phyloP scores from a whole-genome alignment of 2,113 vertebrate species.

The Sclerurus mexicanus region DNA sequence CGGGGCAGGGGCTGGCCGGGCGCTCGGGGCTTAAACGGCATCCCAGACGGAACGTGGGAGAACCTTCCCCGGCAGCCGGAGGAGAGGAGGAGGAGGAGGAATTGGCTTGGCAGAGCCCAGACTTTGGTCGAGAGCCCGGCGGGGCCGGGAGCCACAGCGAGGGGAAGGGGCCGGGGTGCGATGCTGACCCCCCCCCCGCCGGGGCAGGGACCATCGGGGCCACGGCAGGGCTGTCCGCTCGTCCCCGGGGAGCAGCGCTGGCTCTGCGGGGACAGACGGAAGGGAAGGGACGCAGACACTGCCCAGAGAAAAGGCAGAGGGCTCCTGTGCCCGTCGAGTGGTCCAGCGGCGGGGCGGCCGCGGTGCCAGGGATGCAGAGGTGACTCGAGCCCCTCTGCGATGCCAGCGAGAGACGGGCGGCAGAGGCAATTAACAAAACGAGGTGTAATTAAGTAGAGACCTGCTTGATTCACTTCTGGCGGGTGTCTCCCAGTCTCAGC shows the following conservation, averaged over 20 bases:
- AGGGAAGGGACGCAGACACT: rapidly evolving
- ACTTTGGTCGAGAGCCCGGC: rapidly evolving
- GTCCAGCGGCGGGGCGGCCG: too few relatives aligned
- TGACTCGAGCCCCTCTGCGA: not conserved
- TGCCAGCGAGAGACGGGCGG: not conserved
- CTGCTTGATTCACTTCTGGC: not conserved
- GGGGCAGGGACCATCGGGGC: not conserved
- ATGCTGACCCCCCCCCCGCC: not conserved
- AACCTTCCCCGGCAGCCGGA: not conserved
- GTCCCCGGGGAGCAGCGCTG: not conserved
- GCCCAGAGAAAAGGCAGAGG: not conserved
- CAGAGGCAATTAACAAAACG: not conserved
- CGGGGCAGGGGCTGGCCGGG: not conserved
- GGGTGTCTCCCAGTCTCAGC: not conserved
- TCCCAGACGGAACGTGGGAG: not conserved
- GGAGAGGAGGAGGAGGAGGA: not conserved
- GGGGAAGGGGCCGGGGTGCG: not conserved
- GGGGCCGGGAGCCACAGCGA: not conserved
- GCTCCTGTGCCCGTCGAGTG: too few relatives aligned
- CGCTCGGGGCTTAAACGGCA: not conserved
- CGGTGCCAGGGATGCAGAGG: not conserved
- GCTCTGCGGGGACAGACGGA: not conserved
- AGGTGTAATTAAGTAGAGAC: conserved; percentile 18
- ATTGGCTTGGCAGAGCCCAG: not conserved
- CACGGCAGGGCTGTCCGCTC: not conserved